These are phyloP conservation scores for Kryphioiulus occultus DNA, from an alignment of 2,888 invertebrate species.

Conservation along the genomic window DNA sequence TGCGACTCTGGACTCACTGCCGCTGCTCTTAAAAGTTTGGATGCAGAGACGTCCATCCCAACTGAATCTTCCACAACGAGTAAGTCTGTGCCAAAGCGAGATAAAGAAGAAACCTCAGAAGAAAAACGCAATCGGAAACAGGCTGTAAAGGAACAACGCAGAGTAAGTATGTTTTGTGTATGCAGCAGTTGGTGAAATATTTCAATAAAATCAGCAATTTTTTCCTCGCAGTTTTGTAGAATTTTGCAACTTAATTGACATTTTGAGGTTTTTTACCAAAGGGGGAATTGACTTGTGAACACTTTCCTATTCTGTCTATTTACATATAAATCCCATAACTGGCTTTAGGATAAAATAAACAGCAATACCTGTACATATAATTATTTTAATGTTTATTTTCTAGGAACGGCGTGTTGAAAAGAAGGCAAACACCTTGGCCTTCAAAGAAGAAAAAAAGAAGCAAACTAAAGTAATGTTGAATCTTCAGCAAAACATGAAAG, in stretches of 20 bases:
- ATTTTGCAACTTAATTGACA: too few species aligned
- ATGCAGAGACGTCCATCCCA: slow-evolving; percentile 52
- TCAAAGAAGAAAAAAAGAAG: slow-evolving; percentile 83
- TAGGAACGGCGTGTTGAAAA: slow-evolving; percentile 79
- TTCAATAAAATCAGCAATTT: too few species aligned
- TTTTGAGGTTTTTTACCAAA: too few species aligned
- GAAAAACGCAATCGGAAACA: slow-evolving; percentile 82
- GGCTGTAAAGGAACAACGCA: slow-evolving; percentile 78
- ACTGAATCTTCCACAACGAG: slow-evolving; percentile 62
- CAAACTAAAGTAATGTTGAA: slow-evolving; percentile 81
- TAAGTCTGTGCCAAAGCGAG: background rate
- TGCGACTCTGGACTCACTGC: slow-evolving; percentile 68
- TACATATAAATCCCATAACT: too few species aligned
- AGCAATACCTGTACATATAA: too few species aligned
- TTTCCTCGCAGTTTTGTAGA: too few species aligned
- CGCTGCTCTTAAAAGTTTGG: slow-evolving; percentile 53
- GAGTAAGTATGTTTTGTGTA: slow-evolving; percentile 59
- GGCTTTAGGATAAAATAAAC: too few species aligned
- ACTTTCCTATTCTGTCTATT: too few species aligned
- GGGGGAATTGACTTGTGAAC: too few species aligned
- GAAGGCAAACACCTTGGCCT: slow-evolving; percentile 81
- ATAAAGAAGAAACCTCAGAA: slow-evolving; percentile 78
- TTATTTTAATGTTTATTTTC: slow-evolving; percentile 55
- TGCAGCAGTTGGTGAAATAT: too few species aligned
- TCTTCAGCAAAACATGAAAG: slow-evolving; percentile 68